Conservation (phyloP, 2,113 vertebrate genomes). For the Pungitius pungitius region DNA sequence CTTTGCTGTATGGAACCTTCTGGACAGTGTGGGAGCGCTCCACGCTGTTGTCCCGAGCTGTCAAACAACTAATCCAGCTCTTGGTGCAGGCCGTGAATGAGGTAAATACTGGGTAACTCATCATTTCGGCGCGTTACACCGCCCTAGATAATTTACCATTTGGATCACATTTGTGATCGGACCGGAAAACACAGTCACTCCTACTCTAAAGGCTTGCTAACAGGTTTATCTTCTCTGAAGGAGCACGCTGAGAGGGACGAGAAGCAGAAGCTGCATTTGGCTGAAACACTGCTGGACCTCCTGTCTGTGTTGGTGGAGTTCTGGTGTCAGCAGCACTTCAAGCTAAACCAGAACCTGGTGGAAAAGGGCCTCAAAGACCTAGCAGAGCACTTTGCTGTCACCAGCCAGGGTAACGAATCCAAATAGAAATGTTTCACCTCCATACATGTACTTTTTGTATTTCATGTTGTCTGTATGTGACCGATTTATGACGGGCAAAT, state of each 20-base stretch:
- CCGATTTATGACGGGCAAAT: background rate
- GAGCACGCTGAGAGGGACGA: conserved; percentile 27
- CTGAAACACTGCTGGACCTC: conserved; percentile 83
- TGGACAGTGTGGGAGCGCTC: conserved; percentile 85
- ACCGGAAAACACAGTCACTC: background rate
- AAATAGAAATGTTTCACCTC: background rate
- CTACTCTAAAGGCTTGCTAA: background rate
- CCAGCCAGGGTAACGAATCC: conserved; percentile 83
- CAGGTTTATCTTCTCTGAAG: conserved; percentile 37
- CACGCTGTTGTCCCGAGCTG: conserved; percentile 84
- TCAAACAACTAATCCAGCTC: conserved; percentile 73
- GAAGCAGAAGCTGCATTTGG: conserved; percentile 51
- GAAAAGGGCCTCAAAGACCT: conserved; percentile 84
- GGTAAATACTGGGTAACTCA: conserved; percentile 76
- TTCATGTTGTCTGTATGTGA: background rate
- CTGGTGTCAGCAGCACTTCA: conserved; percentile 88
- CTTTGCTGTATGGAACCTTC: conserved; percentile 84
- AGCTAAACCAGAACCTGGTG: conserved; percentile 84
- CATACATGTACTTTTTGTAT: background rate
- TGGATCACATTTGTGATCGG: background rate
- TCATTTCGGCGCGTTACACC: background rate
- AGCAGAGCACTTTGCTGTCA: conserved; percentile 84
- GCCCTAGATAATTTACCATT: background rate
- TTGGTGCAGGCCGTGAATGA: conserved; percentile 74
- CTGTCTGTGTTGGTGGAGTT: conserved; percentile 89